These are phyloP conservation scores for Paratilapia polleni DNA, from an alignment of 2,113 vertebrate species.

Conservation along the genomic window DNA sequence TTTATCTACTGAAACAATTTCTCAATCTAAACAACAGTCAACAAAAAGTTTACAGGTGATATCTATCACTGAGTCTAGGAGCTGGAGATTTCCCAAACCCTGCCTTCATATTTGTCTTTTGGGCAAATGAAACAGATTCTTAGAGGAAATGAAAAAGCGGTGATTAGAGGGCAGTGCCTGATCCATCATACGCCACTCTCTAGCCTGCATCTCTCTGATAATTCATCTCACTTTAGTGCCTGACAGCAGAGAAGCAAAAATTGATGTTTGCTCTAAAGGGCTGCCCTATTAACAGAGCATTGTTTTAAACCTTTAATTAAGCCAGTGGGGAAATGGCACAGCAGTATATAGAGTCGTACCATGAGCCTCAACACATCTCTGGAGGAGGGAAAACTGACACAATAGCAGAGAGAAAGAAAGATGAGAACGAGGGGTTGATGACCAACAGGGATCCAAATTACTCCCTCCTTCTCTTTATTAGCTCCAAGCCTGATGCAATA, in stretches of 20 bases:
- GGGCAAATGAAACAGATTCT: conserved; percentile 61
- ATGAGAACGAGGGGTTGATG: conserved; percentile 2
- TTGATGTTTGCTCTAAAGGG: conserved; percentile 57
- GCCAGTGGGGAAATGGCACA: conserved; percentile 44
- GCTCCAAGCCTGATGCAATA: conserved; percentile 30
- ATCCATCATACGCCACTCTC: conserved; percentile 51
- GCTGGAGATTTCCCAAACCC: conserved; percentile 16
- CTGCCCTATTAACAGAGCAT: conserved; percentile 48
- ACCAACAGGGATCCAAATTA: conserved; percentile 35
- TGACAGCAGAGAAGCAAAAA: conserved; percentile 57
- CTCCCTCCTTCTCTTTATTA: conserved; percentile 29
- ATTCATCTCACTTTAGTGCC: conserved; percentile 67
- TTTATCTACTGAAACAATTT: conserved; percentile 35
- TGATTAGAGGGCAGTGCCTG: conserved; percentile 57
- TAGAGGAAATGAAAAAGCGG: conserved; percentile 63
- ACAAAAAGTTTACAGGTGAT: conserved; percentile 33
- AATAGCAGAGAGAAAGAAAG: neutral
- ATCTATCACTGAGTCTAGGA: conserved; percentile 38
- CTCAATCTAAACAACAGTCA: conserved; percentile 34
- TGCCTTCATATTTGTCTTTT: conserved; percentile 38
- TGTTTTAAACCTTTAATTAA: conserved; percentile 73
- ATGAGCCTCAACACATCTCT: conserved; percentile 14
- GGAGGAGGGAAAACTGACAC: conserved; percentile 30
- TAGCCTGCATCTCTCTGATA: conserved; percentile 24
- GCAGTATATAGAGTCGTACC: conserved; percentile 9